Evolutionary conservation across 30 jellyfish, hydroid and myxozoan genomes (phyloP), one percentile per base, ranked within the genome.

Genomic region (Chrysaora quinquecirrha): DNA sequence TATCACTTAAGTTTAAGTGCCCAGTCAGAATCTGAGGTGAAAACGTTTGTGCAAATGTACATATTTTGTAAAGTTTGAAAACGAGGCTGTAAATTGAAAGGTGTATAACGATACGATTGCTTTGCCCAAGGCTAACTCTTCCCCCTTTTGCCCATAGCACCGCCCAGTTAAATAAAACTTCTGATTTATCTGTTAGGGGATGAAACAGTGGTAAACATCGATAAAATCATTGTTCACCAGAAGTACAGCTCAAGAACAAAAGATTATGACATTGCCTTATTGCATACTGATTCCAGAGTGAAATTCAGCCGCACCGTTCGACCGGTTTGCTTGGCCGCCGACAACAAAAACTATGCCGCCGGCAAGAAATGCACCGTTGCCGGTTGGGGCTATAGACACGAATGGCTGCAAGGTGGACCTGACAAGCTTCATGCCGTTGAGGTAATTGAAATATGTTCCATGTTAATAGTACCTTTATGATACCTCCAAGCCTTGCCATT

Each of bases 341-440:
- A 43, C 34, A 46, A 46, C 46, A 58, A 48, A 9, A 81, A 81
- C 34, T 67, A 67, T 49, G 32, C 30, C 30, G 75, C 83, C 50
- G 83, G 83, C 1, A 34, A 73, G 9, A 64, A 62, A 11, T 84
- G 94, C 68, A 35, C 31, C 28, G 83, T 84, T 23, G 94, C 94
- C 22, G 94, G 94, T 3, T 84, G 94, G 94, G 94, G 94, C 11
- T 50, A 58, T 64, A 54, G 34, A n/a, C 66, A 38, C 46, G 86
- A 80, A 50, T 19, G 48, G 33, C 16, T 60, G 62, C 72, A 66
- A 10, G 29, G 81, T 4, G 34, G 69, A 25, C 89, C 89, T 12
- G 68, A 66, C 12, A 30, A 49, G 20, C 76, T 80, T 1, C 90
- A 69, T 48, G 82, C 74, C 38, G 83, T 80, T 7, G 64, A 80